A percentile compares a stretch with the other conserved stretches of the same genome.
These are phyloP conservation scores for Hydropotes inermis DNA, from an alignment of 2,113 vertebrate species.

Conservation along the genomic window DNA sequence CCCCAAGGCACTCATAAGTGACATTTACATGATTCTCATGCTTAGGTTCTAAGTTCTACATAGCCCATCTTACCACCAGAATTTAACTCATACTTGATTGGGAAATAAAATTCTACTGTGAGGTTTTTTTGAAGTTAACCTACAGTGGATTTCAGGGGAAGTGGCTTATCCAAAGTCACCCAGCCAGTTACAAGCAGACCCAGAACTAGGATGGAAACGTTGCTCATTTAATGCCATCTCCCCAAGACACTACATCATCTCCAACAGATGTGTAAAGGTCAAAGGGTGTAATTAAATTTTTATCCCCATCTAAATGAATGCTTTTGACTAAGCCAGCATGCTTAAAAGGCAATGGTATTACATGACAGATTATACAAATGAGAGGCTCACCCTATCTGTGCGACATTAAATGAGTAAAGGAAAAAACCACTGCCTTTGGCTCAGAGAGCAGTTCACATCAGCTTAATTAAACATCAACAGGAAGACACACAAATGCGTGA, in stretches of 20 bases:
- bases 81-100: background rate
- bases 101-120: background rate
- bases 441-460: slow-evolving; percentile 28
- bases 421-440: slow-evolving; percentile 1
- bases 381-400: background rate
- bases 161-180: background rate
- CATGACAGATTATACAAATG: slow-evolving; percentile 48
- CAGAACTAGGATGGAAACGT: background rate
- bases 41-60: background rate
- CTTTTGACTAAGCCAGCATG: slow-evolving; percentile 40
- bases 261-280: slow-evolving; percentile 1
- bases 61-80: background rate
- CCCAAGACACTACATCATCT: background rate
- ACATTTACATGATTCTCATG: background rate
- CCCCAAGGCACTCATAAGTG: background rate
- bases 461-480: slow-evolving; percentile 61
- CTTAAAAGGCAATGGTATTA: slow-evolving; percentile 32
- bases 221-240: background rate
- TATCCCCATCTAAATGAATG: slow-evolving; percentile 52
- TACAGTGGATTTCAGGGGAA: background rate
- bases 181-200: background rate
- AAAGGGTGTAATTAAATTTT: slow-evolving; percentile 56
- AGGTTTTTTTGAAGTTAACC: background rate
- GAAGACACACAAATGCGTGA: background rate
- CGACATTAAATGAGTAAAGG: slow-evolving; percentile 50